Conservation (phyloP, 37 sponge, comb jelly and placozoan genomes). For the Dysidea cf. avara region DNA sequence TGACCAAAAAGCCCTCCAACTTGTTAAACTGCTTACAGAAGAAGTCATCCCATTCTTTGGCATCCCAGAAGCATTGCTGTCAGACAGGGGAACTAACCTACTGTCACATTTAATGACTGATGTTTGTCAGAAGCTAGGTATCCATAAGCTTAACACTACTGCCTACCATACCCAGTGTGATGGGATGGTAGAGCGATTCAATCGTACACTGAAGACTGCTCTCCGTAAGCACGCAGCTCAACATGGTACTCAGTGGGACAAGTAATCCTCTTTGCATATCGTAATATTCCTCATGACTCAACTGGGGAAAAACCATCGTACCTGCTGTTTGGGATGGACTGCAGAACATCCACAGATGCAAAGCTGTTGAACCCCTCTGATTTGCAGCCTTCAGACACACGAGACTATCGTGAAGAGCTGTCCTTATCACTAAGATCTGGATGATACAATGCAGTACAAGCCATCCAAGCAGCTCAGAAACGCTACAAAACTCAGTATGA, state of each 20-base stretch:
- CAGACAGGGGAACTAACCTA: too few species aligned
- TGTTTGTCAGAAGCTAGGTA: conserved; percentile 8
- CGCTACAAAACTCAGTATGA: conserved; percentile 28
- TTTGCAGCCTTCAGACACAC: not conserved
- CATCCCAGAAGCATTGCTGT: too few species aligned
- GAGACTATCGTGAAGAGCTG: conserved; percentile 24
- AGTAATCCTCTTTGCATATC: conserved; percentile 9
- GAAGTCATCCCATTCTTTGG: conserved; percentile 54
- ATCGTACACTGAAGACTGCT: too few species aligned
- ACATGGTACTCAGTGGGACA: too few species aligned
- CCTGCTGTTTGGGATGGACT: too few species aligned
- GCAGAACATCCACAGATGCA: conserved; percentile 18
- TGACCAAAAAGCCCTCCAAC: conserved; percentile 39
- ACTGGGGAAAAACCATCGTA: too few species aligned
- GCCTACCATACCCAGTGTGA: too few species aligned
- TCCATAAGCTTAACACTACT: too few species aligned
- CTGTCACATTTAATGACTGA: conserved; percentile 43
- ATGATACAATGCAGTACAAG: conserved; percentile 2
- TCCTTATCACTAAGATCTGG: conserved; percentile 10
- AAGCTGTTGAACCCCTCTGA: not conserved
- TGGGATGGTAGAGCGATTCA: too few species aligned
- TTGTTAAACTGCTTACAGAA: too few species aligned
- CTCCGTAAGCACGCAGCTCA: too few species aligned
- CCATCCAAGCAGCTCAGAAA: not conserved
- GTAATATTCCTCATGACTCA: conserved; percentile 24